These are phyloP conservation scores for Phataginus tetradactyla DNA, from an alignment of 2,797 vertebrate species.

Conservation along the genomic window DNA sequence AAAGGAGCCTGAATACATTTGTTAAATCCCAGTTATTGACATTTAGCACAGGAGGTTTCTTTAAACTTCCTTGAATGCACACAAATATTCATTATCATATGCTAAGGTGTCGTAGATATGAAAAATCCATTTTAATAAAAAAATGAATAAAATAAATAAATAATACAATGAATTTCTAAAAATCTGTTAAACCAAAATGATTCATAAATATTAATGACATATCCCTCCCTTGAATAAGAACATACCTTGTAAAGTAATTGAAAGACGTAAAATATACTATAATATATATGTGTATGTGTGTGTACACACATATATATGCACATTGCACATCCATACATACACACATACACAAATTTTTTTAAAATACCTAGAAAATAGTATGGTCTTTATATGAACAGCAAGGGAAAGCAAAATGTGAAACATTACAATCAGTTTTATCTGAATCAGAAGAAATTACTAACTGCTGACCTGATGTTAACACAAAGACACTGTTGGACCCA, in stretches of 20 bases:
- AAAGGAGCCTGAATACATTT: not conserved
- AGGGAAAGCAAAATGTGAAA: constrained; percentile 24
- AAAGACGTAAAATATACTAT: not conserved
- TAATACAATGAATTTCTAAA: not conserved
- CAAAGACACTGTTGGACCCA: not conserved
- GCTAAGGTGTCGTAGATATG: not conserved
- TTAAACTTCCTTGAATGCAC: not conserved
- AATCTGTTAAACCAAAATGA: constrained; percentile 40
- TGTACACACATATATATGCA: not conserved
- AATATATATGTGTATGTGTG: not conserved
- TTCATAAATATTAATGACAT: not conserved
- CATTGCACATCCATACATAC: not conserved
- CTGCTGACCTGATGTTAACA: constrained; percentile 15
- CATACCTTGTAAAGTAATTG: not conserved
- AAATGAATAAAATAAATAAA: no score
- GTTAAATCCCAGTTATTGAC: not conserved
- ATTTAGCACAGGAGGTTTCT: constrained; percentile 39
- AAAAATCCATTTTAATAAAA: constrained; percentile 39
- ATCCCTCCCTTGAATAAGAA: constrained; percentile 27
- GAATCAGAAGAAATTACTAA: not conserved
- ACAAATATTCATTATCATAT: constrained; percentile 9
- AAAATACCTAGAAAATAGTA: not conserved
- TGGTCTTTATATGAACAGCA: not conserved
- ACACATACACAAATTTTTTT: not conserved
- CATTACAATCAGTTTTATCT: not conserved